phyloP scores from a whole-genome alignment of 2,797 vertebrate species.

The Paguma larvata region DNA sequence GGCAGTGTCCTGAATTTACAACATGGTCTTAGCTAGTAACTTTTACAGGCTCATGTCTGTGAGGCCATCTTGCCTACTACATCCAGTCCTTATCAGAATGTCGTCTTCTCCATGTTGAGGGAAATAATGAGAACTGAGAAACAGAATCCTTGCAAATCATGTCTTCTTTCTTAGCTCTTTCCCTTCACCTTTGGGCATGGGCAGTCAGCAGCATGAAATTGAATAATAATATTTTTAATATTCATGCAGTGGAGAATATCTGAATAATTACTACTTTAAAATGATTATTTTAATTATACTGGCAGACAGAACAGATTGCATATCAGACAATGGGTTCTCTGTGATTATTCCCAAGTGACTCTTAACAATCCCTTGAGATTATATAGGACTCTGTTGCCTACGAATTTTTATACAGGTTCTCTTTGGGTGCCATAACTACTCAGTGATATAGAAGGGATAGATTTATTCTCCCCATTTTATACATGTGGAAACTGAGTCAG shows the following conservation, averaged over 20 bases:
- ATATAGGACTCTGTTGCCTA: background rate
- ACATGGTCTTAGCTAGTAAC: background rate
- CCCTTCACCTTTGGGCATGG: slow-evolving; percentile 20
- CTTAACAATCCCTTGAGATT: background rate
- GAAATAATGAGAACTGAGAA: slow-evolving; percentile 57
- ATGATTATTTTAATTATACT: background rate
- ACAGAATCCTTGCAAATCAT: background rate
- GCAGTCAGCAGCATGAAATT: background rate
- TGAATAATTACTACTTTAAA: slow-evolving; percentile 38
- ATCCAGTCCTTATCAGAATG: background rate
- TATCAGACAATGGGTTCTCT: background rate
- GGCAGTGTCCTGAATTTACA: background rate
- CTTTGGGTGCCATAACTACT: background rate
- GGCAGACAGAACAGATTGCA: background rate
- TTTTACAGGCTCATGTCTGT: background rate
- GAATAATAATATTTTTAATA: slow-evolving; percentile 46
- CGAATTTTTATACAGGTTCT: background rate
- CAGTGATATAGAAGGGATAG: background rate
- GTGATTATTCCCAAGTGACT: slow-evolving; percentile 9
- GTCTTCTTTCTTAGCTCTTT: slow-evolving; percentile 35
- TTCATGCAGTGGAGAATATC: background rate
- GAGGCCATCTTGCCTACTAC: background rate
- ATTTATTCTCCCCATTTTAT: background rate
- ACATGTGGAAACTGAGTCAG: background rate
- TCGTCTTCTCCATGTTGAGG: slow-evolving; percentile 25